Conservation (phyloP, 2,888 invertebrate genomes). For the Tipula lateralis region DNA sequence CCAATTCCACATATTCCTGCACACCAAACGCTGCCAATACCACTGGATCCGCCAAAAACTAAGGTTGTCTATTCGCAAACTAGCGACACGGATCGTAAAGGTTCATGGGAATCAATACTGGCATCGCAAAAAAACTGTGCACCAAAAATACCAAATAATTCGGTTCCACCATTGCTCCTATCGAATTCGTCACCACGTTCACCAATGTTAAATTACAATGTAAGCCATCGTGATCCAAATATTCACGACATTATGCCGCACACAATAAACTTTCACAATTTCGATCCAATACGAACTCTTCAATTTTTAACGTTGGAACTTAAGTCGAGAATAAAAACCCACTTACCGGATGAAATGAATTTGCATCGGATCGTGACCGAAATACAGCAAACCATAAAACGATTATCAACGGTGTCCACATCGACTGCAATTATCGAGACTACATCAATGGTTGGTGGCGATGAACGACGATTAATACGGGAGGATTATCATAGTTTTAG, state of each 20-base stretch:
- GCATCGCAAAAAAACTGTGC: neutral
- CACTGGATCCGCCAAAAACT: neutral
- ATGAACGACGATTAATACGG: neutral
- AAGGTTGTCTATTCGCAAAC: neutral
- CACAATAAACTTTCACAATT: neutral
- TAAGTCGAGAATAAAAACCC: slow-evolving; percentile 15
- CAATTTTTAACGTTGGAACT: slow-evolving; percentile 27
- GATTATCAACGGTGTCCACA: slow-evolving; percentile 33
- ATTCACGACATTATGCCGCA: neutral
- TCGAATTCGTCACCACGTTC: neutral
- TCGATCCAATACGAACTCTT: slow-evolving; percentile 29
- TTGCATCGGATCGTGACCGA: slow-evolving; percentile 37
- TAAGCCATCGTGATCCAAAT: neutral
- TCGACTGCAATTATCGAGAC: slow-evolving; percentile 26
- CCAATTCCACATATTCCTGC: slow-evolving; percentile 7
- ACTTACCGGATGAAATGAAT: slow-evolving; percentile 36
- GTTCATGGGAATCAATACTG: neutral
- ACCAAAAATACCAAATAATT: neutral
- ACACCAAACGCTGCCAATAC: neutral
- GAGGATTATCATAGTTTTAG: neutral
- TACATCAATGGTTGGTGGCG: neutral
- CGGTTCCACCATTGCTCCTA: neutral
- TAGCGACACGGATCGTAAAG: neutral
- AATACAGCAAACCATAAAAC: slow-evolving; percentile 37
- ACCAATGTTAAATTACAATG: neutral